These are phyloP conservation scores for Melanotaenia boesemani DNA, from an alignment of 2,797 vertebrate species.

Conservation along the genomic window DNA sequence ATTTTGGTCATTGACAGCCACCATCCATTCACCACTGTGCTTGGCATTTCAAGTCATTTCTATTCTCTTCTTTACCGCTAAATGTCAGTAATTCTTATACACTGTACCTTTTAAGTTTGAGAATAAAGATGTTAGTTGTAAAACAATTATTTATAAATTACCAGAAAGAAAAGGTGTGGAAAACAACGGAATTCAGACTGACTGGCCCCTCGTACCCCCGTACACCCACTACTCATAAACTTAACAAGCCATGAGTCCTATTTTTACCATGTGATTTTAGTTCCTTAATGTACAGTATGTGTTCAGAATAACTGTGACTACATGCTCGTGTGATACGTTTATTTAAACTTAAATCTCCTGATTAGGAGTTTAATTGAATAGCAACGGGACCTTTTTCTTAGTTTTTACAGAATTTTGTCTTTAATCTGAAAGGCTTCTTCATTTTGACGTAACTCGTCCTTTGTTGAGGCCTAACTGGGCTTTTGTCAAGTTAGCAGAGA, in stretches of 20 bases:
- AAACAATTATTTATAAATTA: not conserved
- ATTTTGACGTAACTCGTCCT: not conserved
- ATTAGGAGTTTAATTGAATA: not conserved
- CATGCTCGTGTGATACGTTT: too few species aligned
- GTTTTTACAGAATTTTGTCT: not conserved
- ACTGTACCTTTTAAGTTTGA: not conserved
- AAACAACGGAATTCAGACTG: too few species aligned
- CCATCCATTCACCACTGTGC: too few species aligned
- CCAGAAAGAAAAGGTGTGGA: not conserved
- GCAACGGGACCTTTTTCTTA: not conserved
- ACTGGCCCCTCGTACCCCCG: too few species aligned
- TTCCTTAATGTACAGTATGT: too few species aligned
- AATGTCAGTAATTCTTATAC: not conserved
- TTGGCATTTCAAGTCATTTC: not conserved
- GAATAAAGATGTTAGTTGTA: not conserved
- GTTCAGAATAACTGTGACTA: too few species aligned
- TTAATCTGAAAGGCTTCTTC: not conserved
- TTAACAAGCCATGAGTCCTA: too few species aligned
- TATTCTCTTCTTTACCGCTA: not conserved
- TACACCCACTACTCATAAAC: too few species aligned
- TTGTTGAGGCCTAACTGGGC: not conserved
- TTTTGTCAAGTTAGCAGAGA: not conserved
- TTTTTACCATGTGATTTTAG: too few species aligned
- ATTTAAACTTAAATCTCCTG: too few species aligned
- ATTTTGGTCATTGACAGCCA: too few species aligned